These are phyloP conservation scores for Syrphus vitripennis DNA, from an alignment of 2,888 invertebrate species.

Conservation along the genomic window DNA sequence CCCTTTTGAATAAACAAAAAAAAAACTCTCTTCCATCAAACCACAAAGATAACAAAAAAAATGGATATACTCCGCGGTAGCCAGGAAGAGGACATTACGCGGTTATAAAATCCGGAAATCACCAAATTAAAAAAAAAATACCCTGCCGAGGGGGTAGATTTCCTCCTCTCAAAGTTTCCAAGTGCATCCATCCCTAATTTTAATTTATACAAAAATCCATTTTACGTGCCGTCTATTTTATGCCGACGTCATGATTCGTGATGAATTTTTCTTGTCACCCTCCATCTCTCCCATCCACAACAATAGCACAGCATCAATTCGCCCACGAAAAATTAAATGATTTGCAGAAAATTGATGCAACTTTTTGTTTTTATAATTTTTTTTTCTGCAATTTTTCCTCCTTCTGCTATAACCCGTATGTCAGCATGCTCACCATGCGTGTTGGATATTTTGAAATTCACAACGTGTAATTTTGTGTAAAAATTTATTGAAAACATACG, in stretches of 20 bases:
- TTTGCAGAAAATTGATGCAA: conserved; percentile 21
- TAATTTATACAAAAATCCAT: conserved; percentile 56
- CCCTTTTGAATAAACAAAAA: background rate
- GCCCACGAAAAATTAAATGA: conserved; percentile 5
- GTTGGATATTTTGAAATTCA: conserved; percentile 51
- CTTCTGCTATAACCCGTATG: background rate
- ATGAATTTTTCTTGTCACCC: conserved; percentile 36
- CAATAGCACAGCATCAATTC: background rate
- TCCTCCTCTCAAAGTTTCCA: background rate
- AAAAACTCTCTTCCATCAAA: background rate
- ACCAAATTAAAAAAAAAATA: conserved; percentile 4
- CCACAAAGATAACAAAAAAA: background rate
- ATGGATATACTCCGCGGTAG: background rate
- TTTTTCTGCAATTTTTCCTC: background rate
- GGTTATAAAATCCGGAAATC: conserved; percentile 71
- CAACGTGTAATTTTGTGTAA: conserved; percentile 8
- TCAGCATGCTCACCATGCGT: background rate
- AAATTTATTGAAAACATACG: conserved; percentile 69
- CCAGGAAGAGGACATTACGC: conserved; percentile 65
- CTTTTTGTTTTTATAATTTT: background rate
- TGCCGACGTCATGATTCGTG: conserved; percentile 63
- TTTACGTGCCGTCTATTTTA: conserved; percentile 27
- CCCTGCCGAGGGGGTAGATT: conserved; percentile 37
- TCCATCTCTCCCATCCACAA: background rate
- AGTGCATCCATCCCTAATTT: conserved; percentile 53